Evolutionary conservation across 2,113 vertebrate genomes (phyloP), one percentile per base, ranked within the genome.

Genomic region (Poecilia latipinna): DNA sequence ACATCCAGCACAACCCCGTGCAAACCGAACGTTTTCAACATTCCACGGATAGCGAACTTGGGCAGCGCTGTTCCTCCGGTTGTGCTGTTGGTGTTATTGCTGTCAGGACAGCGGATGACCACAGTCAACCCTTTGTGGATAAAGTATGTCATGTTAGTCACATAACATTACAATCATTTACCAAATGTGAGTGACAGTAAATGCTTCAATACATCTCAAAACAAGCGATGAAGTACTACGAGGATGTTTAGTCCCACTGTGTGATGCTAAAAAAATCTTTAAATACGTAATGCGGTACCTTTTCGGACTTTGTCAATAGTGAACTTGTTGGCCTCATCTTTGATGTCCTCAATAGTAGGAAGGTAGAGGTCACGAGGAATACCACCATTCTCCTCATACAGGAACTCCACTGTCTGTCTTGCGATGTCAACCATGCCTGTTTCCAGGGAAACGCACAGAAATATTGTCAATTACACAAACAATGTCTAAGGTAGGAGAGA

Each of bases 261-360:
- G 1, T 17, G 19, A 48, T 48, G 17, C 44, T 19, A 12, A 42
- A 15, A 15, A 15, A 24, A 54, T 24, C 17, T 54, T 71, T 33
- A 66, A 65, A 2, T 60, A 35, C 1, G 17, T 37, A 0, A 60
- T 74, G 72, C 24, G 1, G 61, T 92, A 99, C 98, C 98, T 99
- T 99, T 99, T 82, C 97, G 97, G 81, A 99, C 97, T 98, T 99
- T 99, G 91, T 99, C 97, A 17, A 97, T 96, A 2, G 97, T 99
- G 92, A 99, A 99, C 91, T 99, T 99, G 93, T 98, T 99, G 61
- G 98, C 98, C 88, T 99, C 98, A 0, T 99, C 98, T 90, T 98
- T 99, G 82, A 99, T 99, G 48, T 99, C 98, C 86, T 99, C 98
- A 0, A 99, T 99, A 62, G 97, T 99, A 32, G 98, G 98, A 66